Evolutionary conservation across 2,113 vertebrate species (phyloP).

Genomic region (Cynopterus brachyotis): DNA sequence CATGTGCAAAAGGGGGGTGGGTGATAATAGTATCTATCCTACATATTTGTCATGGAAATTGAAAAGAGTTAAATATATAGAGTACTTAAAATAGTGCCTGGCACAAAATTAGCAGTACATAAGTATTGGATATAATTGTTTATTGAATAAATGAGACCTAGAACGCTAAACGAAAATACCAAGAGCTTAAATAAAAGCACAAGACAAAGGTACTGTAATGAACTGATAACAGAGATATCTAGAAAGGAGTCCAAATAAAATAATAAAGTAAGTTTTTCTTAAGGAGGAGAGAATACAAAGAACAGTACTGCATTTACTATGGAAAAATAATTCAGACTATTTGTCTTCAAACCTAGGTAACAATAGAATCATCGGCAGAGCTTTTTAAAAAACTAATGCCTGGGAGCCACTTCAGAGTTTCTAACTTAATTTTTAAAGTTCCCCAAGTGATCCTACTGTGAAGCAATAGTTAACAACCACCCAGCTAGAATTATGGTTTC

Average conservation of each 20-base stretch:
- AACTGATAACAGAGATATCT: neutral
- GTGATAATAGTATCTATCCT: neutral
- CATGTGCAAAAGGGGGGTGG: neutral
- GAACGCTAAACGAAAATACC: neutral
- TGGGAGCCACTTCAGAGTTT: neutral
- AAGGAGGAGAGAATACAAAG: neutral
- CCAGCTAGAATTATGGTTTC: neutral
- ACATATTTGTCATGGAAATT: neutral
- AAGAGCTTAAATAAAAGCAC: neutral
- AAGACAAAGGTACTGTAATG: neutral
- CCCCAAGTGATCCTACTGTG: neutral
- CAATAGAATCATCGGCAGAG: neutral
- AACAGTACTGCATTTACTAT: neutral
- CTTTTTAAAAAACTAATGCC: neutral
- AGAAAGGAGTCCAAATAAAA: neutral
- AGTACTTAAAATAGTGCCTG: neutral
- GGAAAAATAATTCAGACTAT: neutral
- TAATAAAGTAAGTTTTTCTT: neutral
- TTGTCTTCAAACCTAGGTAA: neutral
- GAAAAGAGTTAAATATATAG: neutral
- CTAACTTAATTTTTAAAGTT: neutral
- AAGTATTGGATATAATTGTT: neutral
- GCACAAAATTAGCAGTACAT: neutral
- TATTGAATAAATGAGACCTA: neutral
- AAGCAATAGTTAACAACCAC: neutral